Conservation (phyloP, 2,888 invertebrate genomes). For the Lottia gigantea region DNA sequence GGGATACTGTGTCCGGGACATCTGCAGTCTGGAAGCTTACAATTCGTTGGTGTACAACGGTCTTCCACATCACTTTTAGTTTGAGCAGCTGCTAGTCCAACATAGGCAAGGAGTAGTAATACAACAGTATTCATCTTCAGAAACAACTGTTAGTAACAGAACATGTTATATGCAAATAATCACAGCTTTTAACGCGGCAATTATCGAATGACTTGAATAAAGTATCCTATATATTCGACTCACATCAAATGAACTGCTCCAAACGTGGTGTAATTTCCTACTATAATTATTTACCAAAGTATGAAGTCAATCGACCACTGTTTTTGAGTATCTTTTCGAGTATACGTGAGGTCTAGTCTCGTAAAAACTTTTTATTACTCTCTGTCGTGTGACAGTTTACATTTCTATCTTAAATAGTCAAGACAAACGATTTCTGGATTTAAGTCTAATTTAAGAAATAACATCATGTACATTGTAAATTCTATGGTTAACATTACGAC, state of each 20-base stretch:
- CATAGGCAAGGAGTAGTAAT: neutral
- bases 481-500: no score
- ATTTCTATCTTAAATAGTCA: constrained; percentile 2
- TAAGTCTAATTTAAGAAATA: neutral
- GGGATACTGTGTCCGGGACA: constrained; percentile 43
- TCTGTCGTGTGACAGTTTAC: neutral
- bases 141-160: no score
- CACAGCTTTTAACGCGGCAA: neutral
- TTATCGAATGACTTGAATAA: neutral
- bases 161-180: neutral
- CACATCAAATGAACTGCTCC: neutral
- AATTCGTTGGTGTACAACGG: constrained; percentile 27
- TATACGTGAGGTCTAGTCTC: neutral
- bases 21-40: constrained; percentile 49
- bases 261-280: neutral
- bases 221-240: neutral
- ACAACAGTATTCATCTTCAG: no score
- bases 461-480: neutral
- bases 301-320: neutral
- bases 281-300: neutral
- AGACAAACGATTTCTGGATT: neutral
- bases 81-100: neutral
- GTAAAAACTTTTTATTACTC: neutral
- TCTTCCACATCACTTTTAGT: neutral
- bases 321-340: neutral